Evolutionary conservation across 2,888 invertebrate genomes (phyloP).

Genomic region (Dione vanillae): DNA sequence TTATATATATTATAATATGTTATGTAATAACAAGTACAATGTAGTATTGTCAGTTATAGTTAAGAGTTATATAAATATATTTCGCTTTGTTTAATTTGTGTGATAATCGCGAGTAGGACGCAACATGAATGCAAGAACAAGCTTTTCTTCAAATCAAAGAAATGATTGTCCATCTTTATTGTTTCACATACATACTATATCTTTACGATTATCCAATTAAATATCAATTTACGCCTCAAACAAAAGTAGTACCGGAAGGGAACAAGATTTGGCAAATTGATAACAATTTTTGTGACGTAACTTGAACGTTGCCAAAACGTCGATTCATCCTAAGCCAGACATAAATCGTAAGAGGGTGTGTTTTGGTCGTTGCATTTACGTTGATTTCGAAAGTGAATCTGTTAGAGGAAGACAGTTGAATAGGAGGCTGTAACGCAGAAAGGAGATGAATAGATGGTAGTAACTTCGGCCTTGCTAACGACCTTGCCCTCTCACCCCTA

Average conservation of each 20-base stretch:
- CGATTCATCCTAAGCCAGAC: constrained; percentile 54
- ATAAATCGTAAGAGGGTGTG: constrained; percentile 61
- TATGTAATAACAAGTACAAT: constrained; percentile 22
- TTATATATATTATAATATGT: constrained; percentile 23
- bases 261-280: constrained; percentile 23
- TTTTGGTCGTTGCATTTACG: constrained; percentile 69
- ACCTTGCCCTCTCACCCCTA: constrained; percentile 70
- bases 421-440: constrained; percentile 50
- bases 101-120: neutral
- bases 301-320: constrained; percentile 41
- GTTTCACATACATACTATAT: neutral
- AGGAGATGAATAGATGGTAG: constrained; percentile 67
- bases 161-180: neutral
- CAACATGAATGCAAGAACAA: neutral
- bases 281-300: constrained; percentile 35
- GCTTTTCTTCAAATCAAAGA: too few species aligned
- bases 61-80: constrained; percentile 8
- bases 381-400: constrained; percentile 68
- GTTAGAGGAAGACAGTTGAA: constrained; percentile 56
- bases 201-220: neutral
- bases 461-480: constrained; percentile 74
- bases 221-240: constrained; percentile 19
- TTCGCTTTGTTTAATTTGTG: neutral
- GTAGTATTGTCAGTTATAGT: neutral
- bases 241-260: constrained; percentile 22